Conservation (phyloP, 1,140 invertebrate genomes). For the Heliconius hewitsoni region DNA sequence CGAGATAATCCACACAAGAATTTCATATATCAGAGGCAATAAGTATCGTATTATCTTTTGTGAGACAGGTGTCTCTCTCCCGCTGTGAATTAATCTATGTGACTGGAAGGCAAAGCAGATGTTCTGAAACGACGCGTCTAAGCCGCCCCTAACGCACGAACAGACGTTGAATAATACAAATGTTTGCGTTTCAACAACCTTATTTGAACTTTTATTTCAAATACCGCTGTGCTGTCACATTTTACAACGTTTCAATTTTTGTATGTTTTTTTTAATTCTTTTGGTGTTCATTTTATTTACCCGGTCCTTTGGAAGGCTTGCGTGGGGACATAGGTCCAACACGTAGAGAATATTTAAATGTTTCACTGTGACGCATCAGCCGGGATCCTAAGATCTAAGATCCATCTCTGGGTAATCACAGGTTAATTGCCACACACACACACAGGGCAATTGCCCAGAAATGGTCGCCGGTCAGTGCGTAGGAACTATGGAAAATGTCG, state of each 20-base stretch:
- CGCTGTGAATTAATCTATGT: slow-evolving; percentile 64
- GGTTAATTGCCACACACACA: no score
- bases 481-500: no score
- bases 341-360: no score
- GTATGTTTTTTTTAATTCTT: background rate
- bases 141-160: slow-evolving; percentile 50
- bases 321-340: no score
- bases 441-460: no score
- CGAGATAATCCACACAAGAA: slow-evolving; percentile 57
- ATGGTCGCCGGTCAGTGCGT: no score
- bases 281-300: background rate
- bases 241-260: background rate
- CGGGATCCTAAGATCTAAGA: no score
- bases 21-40: slow-evolving; percentile 71
- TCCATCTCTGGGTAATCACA: no score
- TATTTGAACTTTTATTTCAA: slow-evolving; percentile 26
- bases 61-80: slow-evolving; percentile 70
- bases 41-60: slow-evolving; percentile 70
- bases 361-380: no score
- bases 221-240: slow-evolving; percentile 16
- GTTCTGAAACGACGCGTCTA: slow-evolving; percentile 60
- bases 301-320: no score
- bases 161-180: slow-evolving; percentile 42
- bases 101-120: slow-evolving; percentile 50
- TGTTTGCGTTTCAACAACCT: slow-evolving; percentile 23